phyloP scores from a whole-genome alignment of 2,113 vertebrate species.

The Rhea americana region DNA sequence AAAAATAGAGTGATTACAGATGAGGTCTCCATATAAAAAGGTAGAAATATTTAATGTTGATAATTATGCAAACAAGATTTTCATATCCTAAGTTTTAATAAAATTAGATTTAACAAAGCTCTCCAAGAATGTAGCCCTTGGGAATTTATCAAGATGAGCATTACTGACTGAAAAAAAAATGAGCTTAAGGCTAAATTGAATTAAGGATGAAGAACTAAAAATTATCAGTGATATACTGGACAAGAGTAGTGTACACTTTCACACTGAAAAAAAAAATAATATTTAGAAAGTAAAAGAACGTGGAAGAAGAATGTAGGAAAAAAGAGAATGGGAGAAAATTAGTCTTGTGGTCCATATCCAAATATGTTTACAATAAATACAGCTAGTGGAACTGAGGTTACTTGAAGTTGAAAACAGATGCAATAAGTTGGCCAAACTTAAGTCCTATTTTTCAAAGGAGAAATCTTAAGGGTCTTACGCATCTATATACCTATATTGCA shows the following conservation, averaged over 20 bases:
- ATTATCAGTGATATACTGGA: background rate
- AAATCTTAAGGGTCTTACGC: background rate
- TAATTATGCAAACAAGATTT: conserved; percentile 76
- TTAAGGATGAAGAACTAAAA: conserved; percentile 44
- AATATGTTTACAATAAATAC: background rate
- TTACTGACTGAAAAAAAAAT: conserved; percentile 31
- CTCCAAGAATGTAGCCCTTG: conserved; percentile 52
- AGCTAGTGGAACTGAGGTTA: background rate
- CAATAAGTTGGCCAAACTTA: background rate
- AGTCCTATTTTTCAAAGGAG: background rate
- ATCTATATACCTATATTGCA: background rate
- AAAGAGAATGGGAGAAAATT: background rate
- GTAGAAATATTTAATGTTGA: conserved; percentile 72
- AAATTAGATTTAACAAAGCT: conserved; percentile 74
- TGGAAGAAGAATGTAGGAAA: background rate
- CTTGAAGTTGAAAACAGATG: background rate
- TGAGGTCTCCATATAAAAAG: conserved; percentile 62
- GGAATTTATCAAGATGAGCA: conserved; percentile 71
- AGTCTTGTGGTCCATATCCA: background rate
- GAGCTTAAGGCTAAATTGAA: conserved; percentile 63
- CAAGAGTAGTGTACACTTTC: background rate
- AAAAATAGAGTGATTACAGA: conserved; percentile 33
- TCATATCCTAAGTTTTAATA: conserved; percentile 71
- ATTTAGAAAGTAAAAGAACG: background rate
- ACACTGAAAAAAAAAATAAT: no score